Base-by-base conservation (phyloP, 2,888 invertebrate species). In the Drosophila austrosaltans region DNA sequence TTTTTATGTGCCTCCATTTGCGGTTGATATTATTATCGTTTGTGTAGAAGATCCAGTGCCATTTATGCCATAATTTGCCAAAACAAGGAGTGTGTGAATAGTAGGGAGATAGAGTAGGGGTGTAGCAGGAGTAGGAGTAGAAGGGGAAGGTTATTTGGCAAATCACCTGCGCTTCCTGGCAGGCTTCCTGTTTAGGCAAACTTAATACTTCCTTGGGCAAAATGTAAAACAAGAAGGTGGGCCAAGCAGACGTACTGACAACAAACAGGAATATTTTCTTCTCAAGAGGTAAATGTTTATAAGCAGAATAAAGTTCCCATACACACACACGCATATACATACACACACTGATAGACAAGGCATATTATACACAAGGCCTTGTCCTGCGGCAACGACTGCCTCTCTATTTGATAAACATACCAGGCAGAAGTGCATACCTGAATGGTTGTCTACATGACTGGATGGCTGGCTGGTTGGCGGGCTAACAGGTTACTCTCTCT, bases 121-220 rank as follows among this genome's bases (percentile, higher is more conserved):
- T 16, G 56, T 3, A 3, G 28, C 3, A 28, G 48, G 20, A 22
- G 22, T 22, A 12, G 22, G 28, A 12, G 59, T 16, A 54, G 42
- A 28, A 42, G 30, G 57, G 42, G 66, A 53, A 57, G 64, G 70
- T 74, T 88, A 83, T 84, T 82, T 87, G 79, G 77, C 77, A 89
- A 90, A 89, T 90, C 90, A 91, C 82, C 90, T 89, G 85, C 78
- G 84, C 82, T 90, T 90, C 89, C 89, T 84, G 79, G 72, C 69
- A 79, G 88, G 83, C 84, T 84, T 89, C 90, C 89, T 88, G 88
- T 78, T 85, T 72, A 73, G 76, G 74, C 76, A 78, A 79, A 87
- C 85, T 69, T 87, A 89, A 85, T 89, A 84, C 87, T 89, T 89
- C 82, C 85, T 72, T 53, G 62, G 77, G 60, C 58, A 72, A 64